Conservation (phyloP, 2,113 vertebrate species). For the Cyprinodon tularosa region DNA sequence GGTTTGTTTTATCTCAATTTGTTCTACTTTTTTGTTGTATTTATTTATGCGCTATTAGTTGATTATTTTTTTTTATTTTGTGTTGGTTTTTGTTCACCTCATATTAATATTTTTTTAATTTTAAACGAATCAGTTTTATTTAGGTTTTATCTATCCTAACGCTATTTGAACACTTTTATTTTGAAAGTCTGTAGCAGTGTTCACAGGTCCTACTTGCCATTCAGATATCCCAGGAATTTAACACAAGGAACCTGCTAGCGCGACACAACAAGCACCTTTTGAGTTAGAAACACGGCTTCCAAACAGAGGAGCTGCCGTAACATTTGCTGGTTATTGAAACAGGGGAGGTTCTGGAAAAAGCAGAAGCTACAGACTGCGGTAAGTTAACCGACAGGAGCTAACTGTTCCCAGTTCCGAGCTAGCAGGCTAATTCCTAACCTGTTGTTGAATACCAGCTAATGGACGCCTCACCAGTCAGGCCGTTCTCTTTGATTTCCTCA, state of each 20-base stretch:
- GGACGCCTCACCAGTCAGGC: conserved; percentile 43
- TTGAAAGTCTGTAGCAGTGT: conserved; percentile 19
- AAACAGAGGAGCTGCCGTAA: neutral
- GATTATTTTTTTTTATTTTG: too few species aligned
- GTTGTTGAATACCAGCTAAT: conserved; percentile 68
- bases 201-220: conserved; percentile 64
- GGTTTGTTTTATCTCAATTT: too few species aligned
- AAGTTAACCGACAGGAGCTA: conserved; percentile 37
- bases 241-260: conserved; percentile 19
- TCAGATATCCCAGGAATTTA: conserved; percentile 76
- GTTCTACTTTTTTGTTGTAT: too few species aligned
- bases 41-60: too few species aligned
- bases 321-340: neutral
- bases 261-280: conserved; percentile 33
- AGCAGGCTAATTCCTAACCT: conserved; percentile 45
- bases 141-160: neutral
- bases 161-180: conserved; percentile 29
- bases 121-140: too few species aligned
- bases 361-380: conserved; percentile 35
- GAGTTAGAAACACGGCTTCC: neutral
- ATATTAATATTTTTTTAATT: too few species aligned
- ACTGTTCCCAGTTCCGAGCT: conserved; percentile 36
- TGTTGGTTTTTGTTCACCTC: too few species aligned
- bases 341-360: conserved; percentile 1
- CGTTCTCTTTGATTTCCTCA: neutral